phyloP scores from a whole-genome alignment of 1,140 invertebrate species.

The Heliconius himera region DNA sequence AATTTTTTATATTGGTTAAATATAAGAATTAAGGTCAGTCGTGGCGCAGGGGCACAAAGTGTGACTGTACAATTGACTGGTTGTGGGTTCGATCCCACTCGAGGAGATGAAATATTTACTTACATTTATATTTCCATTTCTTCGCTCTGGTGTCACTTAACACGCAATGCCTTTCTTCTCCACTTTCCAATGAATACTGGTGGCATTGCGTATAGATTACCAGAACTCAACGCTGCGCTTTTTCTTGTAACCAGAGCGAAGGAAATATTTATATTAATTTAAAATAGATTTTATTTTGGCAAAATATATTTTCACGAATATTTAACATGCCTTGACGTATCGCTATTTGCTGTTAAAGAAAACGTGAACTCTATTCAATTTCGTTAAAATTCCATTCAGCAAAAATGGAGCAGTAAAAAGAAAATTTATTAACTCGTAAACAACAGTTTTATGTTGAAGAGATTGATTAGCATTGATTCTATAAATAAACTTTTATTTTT shows the following conservation, averaged over 20 bases:
- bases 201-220: no score
- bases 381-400: slow-evolving; percentile 46
- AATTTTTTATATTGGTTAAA: background rate
- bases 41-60: no score
- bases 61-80: no score
- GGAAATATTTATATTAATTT: no score
- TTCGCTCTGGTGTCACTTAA: no score
- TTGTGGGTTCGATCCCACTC: background rate
- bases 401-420: slow-evolving; percentile 29
- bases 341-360: slow-evolving; percentile 42
- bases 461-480: slow-evolving; percentile 29
- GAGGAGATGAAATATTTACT: background rate
- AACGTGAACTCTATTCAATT: slow-evolving; percentile 47
- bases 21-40: no score
- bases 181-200: no score
- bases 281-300: background rate
- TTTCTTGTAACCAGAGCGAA: no score
- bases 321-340: slow-evolving; percentile 27
- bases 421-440: slow-evolving; percentile 45
- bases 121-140: background rate
- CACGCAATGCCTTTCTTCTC: no score
- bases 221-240: no score
- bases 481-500: background rate
- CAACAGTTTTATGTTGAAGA: slow-evolving; percentile 37
- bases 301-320: slow-evolving; percentile 20